Evolutionary conservation across 2,797 vertebrate genomes (phyloP).

Genomic region (Muscicapa striata): DNA sequence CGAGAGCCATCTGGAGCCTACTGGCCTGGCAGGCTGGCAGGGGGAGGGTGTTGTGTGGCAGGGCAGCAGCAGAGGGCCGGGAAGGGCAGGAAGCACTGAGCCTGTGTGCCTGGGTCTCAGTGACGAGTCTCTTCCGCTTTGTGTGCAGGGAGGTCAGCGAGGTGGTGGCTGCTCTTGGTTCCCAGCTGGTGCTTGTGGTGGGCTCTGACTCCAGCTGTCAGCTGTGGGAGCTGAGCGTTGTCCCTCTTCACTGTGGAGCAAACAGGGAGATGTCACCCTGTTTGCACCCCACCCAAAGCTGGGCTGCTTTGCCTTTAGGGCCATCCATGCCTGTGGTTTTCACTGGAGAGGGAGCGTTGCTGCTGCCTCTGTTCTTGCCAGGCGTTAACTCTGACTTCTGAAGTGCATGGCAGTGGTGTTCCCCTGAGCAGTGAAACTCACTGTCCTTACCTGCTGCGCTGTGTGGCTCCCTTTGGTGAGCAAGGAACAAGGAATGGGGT

Average conservation of each 20-base stretch:
- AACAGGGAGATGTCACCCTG: not conserved
- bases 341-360: not conserved
- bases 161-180: not conserved
- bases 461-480: not conserved
- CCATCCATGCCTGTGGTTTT: rapidly evolving
- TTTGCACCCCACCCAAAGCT: not conserved
- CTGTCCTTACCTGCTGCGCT: not conserved
- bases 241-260: not conserved
- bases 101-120: rapidly evolving
- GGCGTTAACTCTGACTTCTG: not conserved
- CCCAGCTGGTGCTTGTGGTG: not conserved
- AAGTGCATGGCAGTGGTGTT: not conserved
- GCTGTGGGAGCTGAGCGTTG: not conserved
- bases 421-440: not conserved
- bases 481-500: not conserved
- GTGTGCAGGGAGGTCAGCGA: not conserved
- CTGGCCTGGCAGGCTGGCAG: not conserved
- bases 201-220: not conserved
- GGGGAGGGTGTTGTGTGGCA: not conserved
- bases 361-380: not conserved
- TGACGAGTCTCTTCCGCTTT: rapidly evolving
- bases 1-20: not conserved
- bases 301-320: not conserved
- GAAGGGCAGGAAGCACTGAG: not conserved
- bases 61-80: not conserved